Evolutionary conservation across 2,888 invertebrate species (phyloP).

Genomic region (Drosophila maculinotata): DNA sequence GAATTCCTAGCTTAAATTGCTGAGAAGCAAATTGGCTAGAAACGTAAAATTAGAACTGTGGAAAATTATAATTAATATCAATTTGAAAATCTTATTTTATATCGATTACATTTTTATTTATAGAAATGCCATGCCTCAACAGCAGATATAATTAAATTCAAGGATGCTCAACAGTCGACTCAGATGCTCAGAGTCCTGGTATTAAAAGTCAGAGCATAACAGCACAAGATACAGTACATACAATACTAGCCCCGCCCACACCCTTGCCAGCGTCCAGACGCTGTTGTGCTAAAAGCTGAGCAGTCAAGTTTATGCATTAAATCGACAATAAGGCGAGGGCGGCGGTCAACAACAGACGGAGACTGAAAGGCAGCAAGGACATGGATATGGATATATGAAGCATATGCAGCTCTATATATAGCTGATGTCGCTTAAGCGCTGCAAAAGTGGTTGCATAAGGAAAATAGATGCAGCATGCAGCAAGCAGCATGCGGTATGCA

Average conservation of each 20-base stretch:
- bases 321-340: neutral
- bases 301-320: constrained; percentile 33
- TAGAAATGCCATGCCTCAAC: too few relatives aligned
- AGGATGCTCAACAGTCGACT: neutral
- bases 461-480: too few relatives aligned
- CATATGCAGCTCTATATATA: constrained; percentile 14
- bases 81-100: too few relatives aligned
- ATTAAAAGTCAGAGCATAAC: constrained; percentile 2
- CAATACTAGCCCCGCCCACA: neutral
- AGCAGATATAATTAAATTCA: too few relatives aligned
- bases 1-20: too few relatives aligned
- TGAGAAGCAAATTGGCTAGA: too few relatives aligned
- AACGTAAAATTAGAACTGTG: too few relatives aligned
- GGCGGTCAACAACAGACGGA: constrained; percentile 17
- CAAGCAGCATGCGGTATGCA: neutral
- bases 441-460: too few relatives aligned
- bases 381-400: constrained; percentile 1
- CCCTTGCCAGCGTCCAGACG: neutral
- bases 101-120: too few relatives aligned
- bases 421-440: constrained; percentile 14
- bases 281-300: constrained; percentile 20
- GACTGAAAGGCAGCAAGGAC: neutral
- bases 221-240: constrained; percentile 2
- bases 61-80: too few relatives aligned
- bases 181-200: neutral